These are phyloP conservation scores for Donacobius atricapilla DNA, from an alignment of 2,113 vertebrate genomes.

Conservation along the genomic window DNA sequence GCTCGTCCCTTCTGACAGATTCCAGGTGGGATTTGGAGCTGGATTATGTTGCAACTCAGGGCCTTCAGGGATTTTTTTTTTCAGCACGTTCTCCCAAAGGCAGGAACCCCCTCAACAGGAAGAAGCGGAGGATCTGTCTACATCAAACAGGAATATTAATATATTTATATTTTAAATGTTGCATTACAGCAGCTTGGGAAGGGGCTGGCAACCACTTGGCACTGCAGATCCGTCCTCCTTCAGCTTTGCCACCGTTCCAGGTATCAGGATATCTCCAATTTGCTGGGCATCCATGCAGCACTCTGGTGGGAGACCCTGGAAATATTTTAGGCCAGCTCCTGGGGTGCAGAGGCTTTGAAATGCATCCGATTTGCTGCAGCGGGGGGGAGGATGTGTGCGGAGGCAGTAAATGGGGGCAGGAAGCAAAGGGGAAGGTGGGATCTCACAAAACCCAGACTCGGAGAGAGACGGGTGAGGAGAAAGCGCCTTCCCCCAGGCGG, in stretches of 20 bases:
- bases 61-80: conserved; percentile 37
- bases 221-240: neutral
- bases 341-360: neutral
- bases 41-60: neutral
- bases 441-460: neutral
- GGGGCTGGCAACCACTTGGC: neutral
- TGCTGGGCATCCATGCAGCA: rapidly evolving
- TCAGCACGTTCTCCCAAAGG: neutral
- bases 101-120: neutral
- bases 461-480: neutral
- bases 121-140: rapidly evolving
- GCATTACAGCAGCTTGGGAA: neutral
- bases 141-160: neutral
- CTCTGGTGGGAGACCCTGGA: neutral
- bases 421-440: neutral
- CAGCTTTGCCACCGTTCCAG: neutral
- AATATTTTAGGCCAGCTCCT: neutral
- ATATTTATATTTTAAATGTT: neutral
- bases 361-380: rapidly evolving
- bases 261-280: rapidly evolving
- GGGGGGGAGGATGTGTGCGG: rapidly evolving
- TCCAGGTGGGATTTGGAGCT: conserved; percentile 44
- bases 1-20: neutral
- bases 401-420: neutral
- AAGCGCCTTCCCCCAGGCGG: rapidly evolving